These are phyloP conservation scores for Pseudomyrmex sp. DNA, from an alignment of 1,140 invertebrate genomes.

Conservation along the genomic window DNA sequence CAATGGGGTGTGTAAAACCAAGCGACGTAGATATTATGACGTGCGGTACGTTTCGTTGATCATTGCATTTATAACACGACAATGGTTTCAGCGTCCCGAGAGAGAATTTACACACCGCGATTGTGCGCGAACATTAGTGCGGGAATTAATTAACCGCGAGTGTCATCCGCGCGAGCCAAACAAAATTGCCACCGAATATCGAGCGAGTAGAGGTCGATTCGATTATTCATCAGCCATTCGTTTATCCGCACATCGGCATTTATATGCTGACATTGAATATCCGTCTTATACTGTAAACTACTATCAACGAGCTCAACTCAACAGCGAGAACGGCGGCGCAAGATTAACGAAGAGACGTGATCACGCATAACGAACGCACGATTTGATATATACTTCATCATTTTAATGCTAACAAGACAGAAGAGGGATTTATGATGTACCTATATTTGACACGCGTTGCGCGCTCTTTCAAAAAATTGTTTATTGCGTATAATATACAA, in stretches of 20 bases:
- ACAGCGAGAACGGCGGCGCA: background rate
- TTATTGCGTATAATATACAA: no score
- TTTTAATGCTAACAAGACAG: background rate
- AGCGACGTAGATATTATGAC: slow-evolving; percentile 1
- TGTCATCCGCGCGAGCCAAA: background rate
- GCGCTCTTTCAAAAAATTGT: no score
- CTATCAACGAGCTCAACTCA: background rate
- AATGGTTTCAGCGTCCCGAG: slow-evolving; percentile 9
- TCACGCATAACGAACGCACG: background rate
- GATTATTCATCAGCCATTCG: slow-evolving; percentile 40
- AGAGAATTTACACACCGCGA: background rate
- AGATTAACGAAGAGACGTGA: background rate
- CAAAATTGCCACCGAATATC: background rate
- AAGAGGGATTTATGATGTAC: background rate
- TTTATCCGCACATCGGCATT: background rate
- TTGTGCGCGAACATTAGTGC: slow-evolving; percentile 7
- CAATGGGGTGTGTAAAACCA: background rate
- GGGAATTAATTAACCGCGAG: slow-evolving; percentile 55
- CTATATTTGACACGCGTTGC: background rate
- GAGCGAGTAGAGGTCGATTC: background rate
- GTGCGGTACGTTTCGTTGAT: background rate
- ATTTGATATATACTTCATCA: background rate
- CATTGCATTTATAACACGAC: slow-evolving; percentile 6
- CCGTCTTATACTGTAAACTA: slow-evolving; percentile 7
- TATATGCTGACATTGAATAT: background rate